These are phyloP conservation scores for Willowsia nigromaculata DNA, from an alignment of 2,888 invertebrate genomes.

Conservation along the genomic window DNA sequence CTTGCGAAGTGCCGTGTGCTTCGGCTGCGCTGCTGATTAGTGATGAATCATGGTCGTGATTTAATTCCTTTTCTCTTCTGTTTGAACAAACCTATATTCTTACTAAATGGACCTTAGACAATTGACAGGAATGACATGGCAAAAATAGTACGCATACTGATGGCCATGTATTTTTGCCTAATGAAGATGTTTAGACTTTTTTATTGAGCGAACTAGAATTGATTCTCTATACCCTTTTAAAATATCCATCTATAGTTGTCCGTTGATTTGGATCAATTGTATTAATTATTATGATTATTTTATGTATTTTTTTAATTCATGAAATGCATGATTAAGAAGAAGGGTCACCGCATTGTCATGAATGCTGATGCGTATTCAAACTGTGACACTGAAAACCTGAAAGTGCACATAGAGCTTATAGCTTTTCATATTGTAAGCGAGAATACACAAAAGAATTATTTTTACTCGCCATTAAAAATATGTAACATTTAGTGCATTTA, in stretches of 20 bases:
- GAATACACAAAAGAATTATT: no score
- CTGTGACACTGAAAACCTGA: neutral
- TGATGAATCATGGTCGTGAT: conserved; percentile 47
- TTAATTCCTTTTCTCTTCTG: neutral
- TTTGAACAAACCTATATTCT: neutral
- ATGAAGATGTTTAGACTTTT: conserved; percentile 50
- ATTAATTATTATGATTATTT: neutral
- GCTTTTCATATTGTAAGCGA: no score
- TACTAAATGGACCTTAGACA: conserved; percentile 14
- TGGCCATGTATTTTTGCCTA: conserved; percentile 30
- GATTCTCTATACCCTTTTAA: neutral
- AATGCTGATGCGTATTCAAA: neutral
- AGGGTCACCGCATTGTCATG: neutral
- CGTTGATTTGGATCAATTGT: conserved; percentile 8
- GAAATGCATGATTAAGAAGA: neutral
- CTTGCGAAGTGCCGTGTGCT: no score
- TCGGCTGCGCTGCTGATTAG: conserved; percentile 7
- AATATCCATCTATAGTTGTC: neutral
- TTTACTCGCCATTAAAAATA: neutral
- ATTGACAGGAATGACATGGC: conserved; percentile 56
- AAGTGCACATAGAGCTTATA: no score
- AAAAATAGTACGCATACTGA: neutral
- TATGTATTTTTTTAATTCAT: no score
- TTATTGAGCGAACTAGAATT: neutral
- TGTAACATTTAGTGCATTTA: no score